Evolutionary conservation across 2,797 vertebrate genomes (phyloP), one percentile per base, ranked within the genome.

Genomic region (Galagoides demidoff): DNA sequence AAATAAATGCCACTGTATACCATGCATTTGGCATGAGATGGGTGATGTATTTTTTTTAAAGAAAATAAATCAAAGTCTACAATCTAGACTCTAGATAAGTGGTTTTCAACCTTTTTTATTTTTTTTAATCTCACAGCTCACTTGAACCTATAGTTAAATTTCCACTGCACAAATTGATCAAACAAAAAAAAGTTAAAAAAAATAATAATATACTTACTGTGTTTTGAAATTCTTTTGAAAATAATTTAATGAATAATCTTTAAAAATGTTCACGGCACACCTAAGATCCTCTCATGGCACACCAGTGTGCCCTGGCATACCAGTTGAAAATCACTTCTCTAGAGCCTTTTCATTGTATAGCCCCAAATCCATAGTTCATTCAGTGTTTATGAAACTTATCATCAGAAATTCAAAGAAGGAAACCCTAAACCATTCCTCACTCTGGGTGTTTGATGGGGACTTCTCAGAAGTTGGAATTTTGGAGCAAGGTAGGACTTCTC

Each of bases 1-100:
- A 87, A n/a, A 77, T 76, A 90, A 96, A 85, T 37, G 68, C 29
- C 37, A 13, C 73, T 55, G 76, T 85, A 66, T 57, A 61, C 39
- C 12, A 3, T n/a, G 12, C 78, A 68, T 78, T 90, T 12, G 7
- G 37, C 9, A 16, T 55, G n/a, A 31, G 10, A 37, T 55, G 23
- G 20, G 4, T 37, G 7, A 1, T 49, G 29, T 39, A 39, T 31
- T 23, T 55, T 45, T 55, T 86, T 84, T 81, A 31, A 70, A 89
- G 39, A 70, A 94, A 95, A 76, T n/a, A 64, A 49, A 64, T 91
- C 64, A 39, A 4, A 31, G n/a, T 87, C 31, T 14, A 52, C 49
- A 16, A 17, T 52, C 49, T 52, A 52, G 49, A 52, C 49, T 52
- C 49, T 52, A 4, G 14, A 52, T 52, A 14, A 52, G 49, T 52